Percentiles rank a stretch among this genome's conserved stretches.
Evolutionary conservation across 1,140 invertebrate genomes (phyloP).

Genomic region (Anadara kagoshimensis): DNA sequence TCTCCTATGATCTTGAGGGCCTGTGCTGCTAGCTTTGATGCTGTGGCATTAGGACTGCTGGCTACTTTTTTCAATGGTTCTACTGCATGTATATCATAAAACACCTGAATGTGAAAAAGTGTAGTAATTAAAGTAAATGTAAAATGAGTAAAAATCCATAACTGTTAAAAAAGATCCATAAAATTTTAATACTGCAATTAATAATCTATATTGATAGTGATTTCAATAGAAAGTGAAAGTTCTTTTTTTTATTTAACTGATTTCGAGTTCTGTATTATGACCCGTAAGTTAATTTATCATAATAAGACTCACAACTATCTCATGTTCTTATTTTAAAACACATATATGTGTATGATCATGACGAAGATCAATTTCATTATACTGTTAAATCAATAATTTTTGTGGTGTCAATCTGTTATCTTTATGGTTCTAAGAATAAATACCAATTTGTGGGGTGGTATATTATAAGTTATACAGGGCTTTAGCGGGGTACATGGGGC

Average conservation of each 20-base stretch:
- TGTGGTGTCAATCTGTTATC: too few relatives aligned
- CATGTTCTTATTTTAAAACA: neutral
- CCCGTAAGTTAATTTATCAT: too few relatives aligned
- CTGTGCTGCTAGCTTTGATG: constrained; percentile 97
- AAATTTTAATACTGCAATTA: neutral
- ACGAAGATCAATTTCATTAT: neutral
- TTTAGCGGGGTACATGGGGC: too few relatives aligned
- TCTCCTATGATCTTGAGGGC: constrained; percentile 96
- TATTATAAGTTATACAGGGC: too few relatives aligned
- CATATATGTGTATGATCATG: neutral
- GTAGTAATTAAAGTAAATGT: neutral
- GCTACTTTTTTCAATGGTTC: constrained; percentile 97
- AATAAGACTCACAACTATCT: too few relatives aligned
- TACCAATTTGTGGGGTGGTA: too few relatives aligned
- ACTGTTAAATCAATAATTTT: neutral
- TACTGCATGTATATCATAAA: constrained; percentile 95
- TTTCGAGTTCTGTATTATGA: too few relatives aligned
- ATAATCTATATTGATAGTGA: neutral
- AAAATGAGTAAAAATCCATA: neutral
- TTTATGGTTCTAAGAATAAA: too few relatives aligned
- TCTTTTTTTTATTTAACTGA: too few relatives aligned
- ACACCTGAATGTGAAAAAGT: constrained; percentile 83
- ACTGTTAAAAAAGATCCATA: neutral
- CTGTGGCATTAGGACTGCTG: constrained; percentile 97
- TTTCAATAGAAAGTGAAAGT: neutral